Evolutionary conservation across 1,140 invertebrate genomes (phyloP).

Genomic region (Belonocnema kinseyi): DNA sequence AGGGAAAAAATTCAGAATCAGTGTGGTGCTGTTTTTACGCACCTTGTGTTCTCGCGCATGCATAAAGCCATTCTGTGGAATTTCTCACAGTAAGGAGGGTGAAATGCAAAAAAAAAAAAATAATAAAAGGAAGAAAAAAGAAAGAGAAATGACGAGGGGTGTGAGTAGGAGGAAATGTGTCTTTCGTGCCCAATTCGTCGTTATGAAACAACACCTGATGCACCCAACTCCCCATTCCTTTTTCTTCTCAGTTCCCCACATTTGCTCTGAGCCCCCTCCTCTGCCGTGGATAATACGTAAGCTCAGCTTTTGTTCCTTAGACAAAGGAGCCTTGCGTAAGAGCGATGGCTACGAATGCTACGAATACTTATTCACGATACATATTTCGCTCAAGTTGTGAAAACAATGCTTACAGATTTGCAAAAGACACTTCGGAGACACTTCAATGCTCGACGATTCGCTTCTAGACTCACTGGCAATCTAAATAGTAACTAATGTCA

Average conservation of each 20-base stretch:
- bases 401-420: conserved; percentile 22
- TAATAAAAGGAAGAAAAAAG: background rate
- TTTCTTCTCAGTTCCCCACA: background rate
- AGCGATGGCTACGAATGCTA: conserved; percentile 10
- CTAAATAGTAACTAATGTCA: background rate
- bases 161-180: background rate
- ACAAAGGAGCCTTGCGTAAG: conserved; percentile 29
- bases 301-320: conserved; percentile 17
- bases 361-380: conserved; percentile 8
- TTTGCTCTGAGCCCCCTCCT: background rate
- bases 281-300: conserved; percentile 14
- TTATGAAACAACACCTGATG: conserved; percentile 16
- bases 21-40: too few relatives aligned
- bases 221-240: background rate
- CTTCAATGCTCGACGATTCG: background rate
- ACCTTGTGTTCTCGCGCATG: too few relatives aligned
- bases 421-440: conserved; percentile 17
- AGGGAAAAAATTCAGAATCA: too few relatives aligned
- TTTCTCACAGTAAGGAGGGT: background rate
- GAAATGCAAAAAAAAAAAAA: background rate
- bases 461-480: background rate
- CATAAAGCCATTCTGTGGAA: background rate
- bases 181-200: conserved; percentile 26
- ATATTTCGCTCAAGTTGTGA: background rate
- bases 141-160: background rate